phyloP scores from a whole-genome alignment of 1,140 invertebrate species.

The Drusus annulatus region DNA sequence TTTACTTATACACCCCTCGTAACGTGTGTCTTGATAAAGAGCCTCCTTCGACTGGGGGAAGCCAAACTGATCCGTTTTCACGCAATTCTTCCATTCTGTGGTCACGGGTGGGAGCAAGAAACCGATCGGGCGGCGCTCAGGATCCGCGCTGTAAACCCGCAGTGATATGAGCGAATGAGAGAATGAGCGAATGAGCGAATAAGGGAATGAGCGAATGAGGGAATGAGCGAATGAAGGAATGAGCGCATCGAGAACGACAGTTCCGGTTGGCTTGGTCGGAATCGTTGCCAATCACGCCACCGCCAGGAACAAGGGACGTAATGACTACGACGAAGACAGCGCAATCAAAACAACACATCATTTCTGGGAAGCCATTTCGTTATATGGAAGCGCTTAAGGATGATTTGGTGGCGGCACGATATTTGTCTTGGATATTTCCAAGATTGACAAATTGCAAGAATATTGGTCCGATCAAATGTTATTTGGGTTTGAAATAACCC shows the following conservation, averaged over 20 bases:
- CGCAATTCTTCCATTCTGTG: slow-evolving; percentile 25
- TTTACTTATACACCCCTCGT: too few relatives aligned
- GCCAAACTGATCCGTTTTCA: slow-evolving; percentile 3
- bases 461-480: too few relatives aligned
- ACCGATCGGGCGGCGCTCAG: slow-evolving; percentile 13
- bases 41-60: neutral
- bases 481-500: too few relatives aligned
- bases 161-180: slow-evolving; percentile 28
- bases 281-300: slow-evolving; percentile 43
- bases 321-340: slow-evolving; percentile 40
- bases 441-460: neutral
- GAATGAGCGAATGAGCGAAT: slow-evolving; percentile 23
- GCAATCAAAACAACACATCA: slow-evolving; percentile 53
- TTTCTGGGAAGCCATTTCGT: slow-evolving; percentile 49
- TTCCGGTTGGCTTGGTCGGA: slow-evolving; percentile 19
- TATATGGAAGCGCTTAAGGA: slow-evolving; percentile 48
- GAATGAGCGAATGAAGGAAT: slow-evolving; percentile 29
- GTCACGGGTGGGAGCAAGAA: slow-evolving; percentile 15
- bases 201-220: slow-evolving; percentile 24
- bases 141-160: slow-evolving; percentile 11
- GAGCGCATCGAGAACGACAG: neutral
- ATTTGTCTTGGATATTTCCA: slow-evolving; percentile 11
- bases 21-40: too few relatives aligned
- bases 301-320: slow-evolving; percentile 27
- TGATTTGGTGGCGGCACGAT: slow-evolving; percentile 39